phyloP scores from a whole-genome alignment of 1,140 invertebrate species.

The Bombus soroeensis region DNA sequence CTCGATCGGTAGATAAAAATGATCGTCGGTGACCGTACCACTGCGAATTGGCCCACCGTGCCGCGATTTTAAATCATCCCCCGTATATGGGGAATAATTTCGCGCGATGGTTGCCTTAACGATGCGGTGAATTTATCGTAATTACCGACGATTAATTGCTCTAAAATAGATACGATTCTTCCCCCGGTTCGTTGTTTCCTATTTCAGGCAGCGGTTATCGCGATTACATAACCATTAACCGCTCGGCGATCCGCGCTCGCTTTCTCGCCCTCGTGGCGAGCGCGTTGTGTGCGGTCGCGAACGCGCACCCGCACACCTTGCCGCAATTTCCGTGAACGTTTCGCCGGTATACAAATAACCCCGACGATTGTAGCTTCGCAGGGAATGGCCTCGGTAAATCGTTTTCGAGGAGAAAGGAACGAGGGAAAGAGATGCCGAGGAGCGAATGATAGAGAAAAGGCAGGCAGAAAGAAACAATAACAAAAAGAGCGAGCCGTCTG shows the following conservation, averaged over 20 bases:
- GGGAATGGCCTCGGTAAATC: slow-evolving; percentile 69
- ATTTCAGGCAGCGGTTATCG: slow-evolving; percentile 44
- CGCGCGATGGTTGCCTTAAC: slow-evolving; percentile 12
- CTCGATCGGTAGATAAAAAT: neutral
- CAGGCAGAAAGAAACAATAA: slow-evolving; percentile 58
- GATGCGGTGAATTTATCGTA: slow-evolving; percentile 20
- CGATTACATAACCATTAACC: slow-evolving; percentile 32
- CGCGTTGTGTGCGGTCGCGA: slow-evolving; percentile 1
- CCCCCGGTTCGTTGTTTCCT: slow-evolving; percentile 19
- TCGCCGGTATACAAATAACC: slow-evolving; percentile 41
- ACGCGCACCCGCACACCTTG: slow-evolving; percentile 10
- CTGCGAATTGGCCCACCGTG: no score
- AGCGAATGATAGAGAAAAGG: slow-evolving; percentile 22
- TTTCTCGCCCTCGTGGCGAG: neutral
- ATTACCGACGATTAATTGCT: slow-evolving; percentile 52
- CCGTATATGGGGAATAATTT: slow-evolving; percentile 4
- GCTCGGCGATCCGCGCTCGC: neutral
- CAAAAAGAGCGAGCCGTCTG: slow-evolving; percentile 57
- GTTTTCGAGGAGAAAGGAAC: slow-evolving; percentile 48
- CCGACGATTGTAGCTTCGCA: slow-evolving; percentile 21
- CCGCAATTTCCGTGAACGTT: slow-evolving; percentile 46
- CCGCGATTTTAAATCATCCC: neutral
- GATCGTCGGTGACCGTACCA: neutral
- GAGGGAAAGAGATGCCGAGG: neutral
- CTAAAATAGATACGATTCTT: slow-evolving; percentile 44